Evolutionary conservation across 2,797 vertebrate species (phyloP).

Genomic region (Tympanoctomys barrerae): DNA sequence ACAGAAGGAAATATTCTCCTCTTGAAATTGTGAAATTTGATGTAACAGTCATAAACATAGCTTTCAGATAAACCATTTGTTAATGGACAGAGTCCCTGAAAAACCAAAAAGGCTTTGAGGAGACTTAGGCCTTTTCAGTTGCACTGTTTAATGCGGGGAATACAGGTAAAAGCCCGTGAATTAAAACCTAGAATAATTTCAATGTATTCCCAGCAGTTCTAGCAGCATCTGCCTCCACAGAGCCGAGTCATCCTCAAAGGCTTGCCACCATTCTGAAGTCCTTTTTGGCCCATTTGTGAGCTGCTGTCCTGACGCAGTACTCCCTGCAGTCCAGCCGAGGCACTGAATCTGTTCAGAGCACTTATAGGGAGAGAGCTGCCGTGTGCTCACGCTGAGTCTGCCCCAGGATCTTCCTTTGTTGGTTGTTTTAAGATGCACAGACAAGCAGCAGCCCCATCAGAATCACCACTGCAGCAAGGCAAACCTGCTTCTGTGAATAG

Average conservation of each 20-base stretch:
- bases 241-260: background rate
- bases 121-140: background rate
- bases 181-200: background rate
- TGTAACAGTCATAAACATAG: background rate
- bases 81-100: background rate
- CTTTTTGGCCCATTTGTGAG: background rate
- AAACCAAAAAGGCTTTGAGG: background rate
- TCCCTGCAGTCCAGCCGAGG: background rate
- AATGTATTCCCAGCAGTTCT: background rate
- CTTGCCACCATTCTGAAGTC: background rate
- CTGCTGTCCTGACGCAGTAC: background rate
- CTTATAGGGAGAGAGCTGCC: background rate
- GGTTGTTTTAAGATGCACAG: background rate
- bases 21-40: slow-evolving; percentile 22
- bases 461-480: background rate
- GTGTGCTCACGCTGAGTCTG: background rate
- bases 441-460: background rate
- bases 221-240: background rate
- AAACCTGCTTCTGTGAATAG: background rate
- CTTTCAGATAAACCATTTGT: background rate
- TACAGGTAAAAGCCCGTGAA: background rate
- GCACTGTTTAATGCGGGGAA: background rate
- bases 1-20: background rate
- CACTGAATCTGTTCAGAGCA: background rate
- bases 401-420: background rate